Evolutionary conservation across 2,113 vertebrate species (phyloP), one percentile per base, ranked within the genome.

Genomic region (Seriola dumerili): DNA sequence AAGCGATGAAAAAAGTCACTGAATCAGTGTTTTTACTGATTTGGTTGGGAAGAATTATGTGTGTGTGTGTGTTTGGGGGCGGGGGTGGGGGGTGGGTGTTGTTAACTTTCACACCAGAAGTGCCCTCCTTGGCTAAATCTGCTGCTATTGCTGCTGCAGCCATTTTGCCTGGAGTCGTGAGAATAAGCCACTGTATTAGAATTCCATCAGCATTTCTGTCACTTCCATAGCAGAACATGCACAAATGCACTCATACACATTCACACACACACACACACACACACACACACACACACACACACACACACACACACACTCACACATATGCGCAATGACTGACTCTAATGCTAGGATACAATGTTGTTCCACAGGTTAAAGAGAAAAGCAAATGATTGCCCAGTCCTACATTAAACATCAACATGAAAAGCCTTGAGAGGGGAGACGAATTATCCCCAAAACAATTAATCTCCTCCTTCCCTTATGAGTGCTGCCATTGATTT

Each of bases 21-120:
- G 92, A 93, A 95, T 94, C 95, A 96, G 90, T 96, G 94, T 96
- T 96, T 97, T 95, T 96, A 94, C 93, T 95, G 95, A 96, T 95
- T 95, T 92, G 85, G 77, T 61, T 76, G 76, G 90, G 58, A 91
- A 89, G 88, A 85, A 80, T 71, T 66, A 50, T 81, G 74, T 76
- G 69, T 50, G 80, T 50, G 80, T 57, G 50, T 50, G 58, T 8
- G 50, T 52, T 21, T 52, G 50, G 13, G 14, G 14, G 13, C 21
- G 25, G n/a, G 59, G 61, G 11, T 19, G 59, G 61, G 14, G 29
- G 32, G 34, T 19, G 59, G 58, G 38, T 40, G 50, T 21, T 78
- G 59, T 58, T 75, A 85, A 85, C 78, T 89, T 92, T 77, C 19
- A 90, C 21, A 50, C 89, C 61, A 90, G 94, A 85, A 83, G 62